Percentiles rank a stretch among this genome's conserved stretches.
Evolutionary conservation across 2,888 invertebrate species (phyloP).

Genomic region (Caenorhabditis drosophilae): DNA sequence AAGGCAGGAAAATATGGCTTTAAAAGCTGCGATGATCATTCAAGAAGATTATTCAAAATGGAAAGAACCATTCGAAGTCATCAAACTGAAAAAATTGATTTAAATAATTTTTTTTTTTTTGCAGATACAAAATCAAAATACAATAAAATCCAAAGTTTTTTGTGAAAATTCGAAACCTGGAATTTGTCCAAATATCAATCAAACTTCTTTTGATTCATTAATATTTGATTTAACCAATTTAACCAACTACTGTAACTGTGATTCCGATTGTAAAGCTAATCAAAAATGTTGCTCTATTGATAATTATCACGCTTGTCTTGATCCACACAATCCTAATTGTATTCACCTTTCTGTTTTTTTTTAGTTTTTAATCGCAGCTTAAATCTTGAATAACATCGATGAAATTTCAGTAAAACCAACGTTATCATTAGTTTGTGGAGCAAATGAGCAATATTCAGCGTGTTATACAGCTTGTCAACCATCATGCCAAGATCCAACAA

Average conservation of each 20-base stretch:
- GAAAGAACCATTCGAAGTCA: too few relatives aligned
- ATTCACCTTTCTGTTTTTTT: neutral
- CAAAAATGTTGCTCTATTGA: conserved; percentile 45
- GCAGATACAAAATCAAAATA: too few relatives aligned
- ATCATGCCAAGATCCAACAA: conserved; percentile 51
- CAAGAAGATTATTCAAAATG: conserved; percentile 13
- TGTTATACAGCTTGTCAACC: conserved; percentile 48
- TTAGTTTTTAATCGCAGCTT: conserved; percentile 8
- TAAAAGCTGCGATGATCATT: conserved; percentile 29
- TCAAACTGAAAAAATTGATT: too few relatives aligned
- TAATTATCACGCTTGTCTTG: too few relatives aligned
- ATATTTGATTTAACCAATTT: conserved; percentile 11
- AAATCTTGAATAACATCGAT: too few relatives aligned
- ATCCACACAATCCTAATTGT: too few relatives aligned
- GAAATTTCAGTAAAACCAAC: conserved; percentile 40
- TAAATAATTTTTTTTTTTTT: too few relatives aligned
- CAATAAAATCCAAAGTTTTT: conserved; percentile 2
- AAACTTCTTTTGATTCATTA: too few relatives aligned
- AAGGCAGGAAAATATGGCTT: conserved; percentile 32
- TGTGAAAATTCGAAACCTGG: conserved; percentile 16
- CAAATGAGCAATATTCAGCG: conserved; percentile 47
- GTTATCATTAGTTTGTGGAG: conserved; percentile 37
- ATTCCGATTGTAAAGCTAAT: conserved; percentile 37
- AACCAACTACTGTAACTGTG: conserved; percentile 37
- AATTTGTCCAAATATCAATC: conserved; percentile 27